Evolutionary conservation across 2,888 invertebrate species (phyloP).

Genomic region (Drosophila longiperda): DNA sequence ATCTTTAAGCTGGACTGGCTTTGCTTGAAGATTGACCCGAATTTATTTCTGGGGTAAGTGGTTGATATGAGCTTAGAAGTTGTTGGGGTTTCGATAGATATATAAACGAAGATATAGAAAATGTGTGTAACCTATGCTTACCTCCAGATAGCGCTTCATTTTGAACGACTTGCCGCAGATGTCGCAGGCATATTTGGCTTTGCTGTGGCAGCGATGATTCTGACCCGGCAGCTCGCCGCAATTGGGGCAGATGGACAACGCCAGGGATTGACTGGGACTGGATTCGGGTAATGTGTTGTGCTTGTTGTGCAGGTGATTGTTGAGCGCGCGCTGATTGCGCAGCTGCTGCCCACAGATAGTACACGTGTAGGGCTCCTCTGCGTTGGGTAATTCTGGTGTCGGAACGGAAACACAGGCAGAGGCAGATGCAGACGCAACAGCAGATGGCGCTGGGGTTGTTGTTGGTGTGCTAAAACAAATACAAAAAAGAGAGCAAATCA

Average conservation of each 20-base stretch:
- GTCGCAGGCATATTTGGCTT: conserved; percentile 73
- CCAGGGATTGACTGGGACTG: conserved; percentile 18
- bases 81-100: not conserved
- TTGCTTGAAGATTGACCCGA: too few species aligned
- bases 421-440: not conserved
- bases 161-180: conserved; percentile 81
- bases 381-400: conserved; percentile 6
- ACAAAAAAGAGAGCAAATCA: not conserved
- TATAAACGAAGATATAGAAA: not conserved
- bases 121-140: conserved; percentile 13
- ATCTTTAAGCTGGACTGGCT: not conserved
- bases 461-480: conserved; percentile 22
- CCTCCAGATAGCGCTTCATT: conserved; percentile 77
- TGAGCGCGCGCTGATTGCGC: conserved; percentile 56
- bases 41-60: not conserved
- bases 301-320: conserved; percentile 63
- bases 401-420: conserved; percentile 3
- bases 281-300: conserved; percentile 31
- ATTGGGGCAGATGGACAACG: conserved; percentile 45
- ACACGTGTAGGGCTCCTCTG: conserved; percentile 43
- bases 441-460: not conserved
- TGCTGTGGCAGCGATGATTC: conserved; percentile 65
- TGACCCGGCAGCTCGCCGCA: conserved; percentile 68
- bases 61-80: not conserved
- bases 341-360: conserved; percentile 52